Base-by-base conservation (phyloP, 2,888 invertebrate species). In the Leucoptera coffeella region DNA sequence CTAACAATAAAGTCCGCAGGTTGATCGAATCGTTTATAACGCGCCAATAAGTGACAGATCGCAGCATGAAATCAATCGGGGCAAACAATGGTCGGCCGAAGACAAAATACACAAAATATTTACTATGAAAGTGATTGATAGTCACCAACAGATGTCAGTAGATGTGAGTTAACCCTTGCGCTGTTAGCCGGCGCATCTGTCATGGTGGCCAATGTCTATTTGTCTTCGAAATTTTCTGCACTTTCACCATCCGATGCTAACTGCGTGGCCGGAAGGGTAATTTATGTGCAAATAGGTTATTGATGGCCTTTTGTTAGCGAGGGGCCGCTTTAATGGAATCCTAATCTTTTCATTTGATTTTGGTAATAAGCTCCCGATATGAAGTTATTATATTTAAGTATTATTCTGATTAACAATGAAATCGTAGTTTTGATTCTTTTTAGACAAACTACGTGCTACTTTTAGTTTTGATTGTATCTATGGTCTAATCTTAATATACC, bases 51-150 rank as follows among this genome's bases (percentile, higher is more conserved):
- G 28, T 22, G 50, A 48, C 40, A 43, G 39, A 43, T 36, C 54
- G 26, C 55, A 54, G 58, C 55, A 38, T 46, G 59, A 47, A 37
- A 42, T 42, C 47, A 34, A 38, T 45, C 45, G 38, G 43, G 35
- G 28, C 26, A 15, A 49, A 59, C 58, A 59, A 57, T 54, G 51
- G 52, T 51, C 52, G 54, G 51, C 26, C 46, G 44, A 47, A 38
- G 14, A 13, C 8, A 12, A 25, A 5, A 25, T 7, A 11, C 20
- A 21, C 42, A 57, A 54, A 61, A 54, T 60, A 55, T 64, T 60
- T 59, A 56, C 53, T 43, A 40, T 39, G 35, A 33, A 41, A 32
- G 52, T 65, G 65, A 67, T 67, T 57, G 62, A 67, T 67, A 48
- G 56, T 56, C 42, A 38, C 33, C 45, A 56, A 56, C 65, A 65